Conservation (phyloP, 2,113 vertebrate genomes). For the Equus quagga region DNA sequence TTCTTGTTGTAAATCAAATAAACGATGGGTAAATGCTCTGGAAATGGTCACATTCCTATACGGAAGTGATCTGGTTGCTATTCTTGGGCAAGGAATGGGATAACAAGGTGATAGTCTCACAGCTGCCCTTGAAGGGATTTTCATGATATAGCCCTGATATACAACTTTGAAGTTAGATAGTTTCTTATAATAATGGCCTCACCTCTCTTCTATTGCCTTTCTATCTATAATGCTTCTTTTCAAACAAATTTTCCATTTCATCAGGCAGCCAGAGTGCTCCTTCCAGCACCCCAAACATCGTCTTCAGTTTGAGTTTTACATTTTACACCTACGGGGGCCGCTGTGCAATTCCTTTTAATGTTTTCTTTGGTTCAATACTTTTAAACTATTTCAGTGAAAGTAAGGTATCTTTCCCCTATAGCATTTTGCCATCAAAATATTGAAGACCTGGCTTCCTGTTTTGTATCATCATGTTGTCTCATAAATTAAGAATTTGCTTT, state of each 20-base stretch:
- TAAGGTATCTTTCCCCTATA: not conserved
- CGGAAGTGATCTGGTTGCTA: not conserved
- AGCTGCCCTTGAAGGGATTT: not conserved
- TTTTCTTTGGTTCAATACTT: not conserved
- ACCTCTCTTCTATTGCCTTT: not conserved
- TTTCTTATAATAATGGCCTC: not conserved
- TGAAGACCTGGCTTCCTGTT: not conserved
- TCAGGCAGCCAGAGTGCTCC: not conserved
- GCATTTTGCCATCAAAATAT: not conserved
- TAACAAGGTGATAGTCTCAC: not conserved
- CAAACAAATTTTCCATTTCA: constrained; percentile 10
- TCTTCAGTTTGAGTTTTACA: not conserved
- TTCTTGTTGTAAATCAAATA: not conserved
- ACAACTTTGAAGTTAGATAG: not conserved
- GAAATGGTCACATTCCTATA: not conserved
- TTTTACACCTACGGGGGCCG: not conserved
- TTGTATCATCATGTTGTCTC: constrained; percentile 42
- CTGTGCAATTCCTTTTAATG: not conserved
- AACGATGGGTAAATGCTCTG: not conserved
- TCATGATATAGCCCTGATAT: not conserved
- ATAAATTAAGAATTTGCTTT: constrained; percentile 31
- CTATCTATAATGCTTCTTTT: not conserved
- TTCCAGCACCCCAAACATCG: not conserved
- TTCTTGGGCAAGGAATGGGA: not conserved
- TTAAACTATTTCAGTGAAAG: not conserved